Evolutionary conservation across 2,888 invertebrate genomes (phyloP).

Genomic region (Caenorhabditis macrosperma): DNA sequence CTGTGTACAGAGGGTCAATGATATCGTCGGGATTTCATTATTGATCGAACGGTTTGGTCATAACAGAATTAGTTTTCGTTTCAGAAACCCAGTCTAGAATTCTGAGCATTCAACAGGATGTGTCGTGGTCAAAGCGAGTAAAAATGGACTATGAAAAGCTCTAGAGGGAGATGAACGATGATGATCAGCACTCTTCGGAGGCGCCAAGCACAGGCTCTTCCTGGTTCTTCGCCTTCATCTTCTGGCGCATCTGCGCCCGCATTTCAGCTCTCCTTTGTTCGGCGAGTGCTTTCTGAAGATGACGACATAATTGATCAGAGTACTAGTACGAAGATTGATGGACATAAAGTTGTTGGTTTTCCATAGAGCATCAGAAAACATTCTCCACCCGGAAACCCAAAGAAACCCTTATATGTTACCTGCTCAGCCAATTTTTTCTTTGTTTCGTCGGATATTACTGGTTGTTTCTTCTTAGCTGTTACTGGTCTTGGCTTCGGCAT

Average conservation of each 20-base stretch:
- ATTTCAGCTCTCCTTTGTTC: slow-evolving; percentile 53
- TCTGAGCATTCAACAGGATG: slow-evolving; percentile 38
- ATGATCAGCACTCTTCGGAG: slow-evolving; percentile 26
- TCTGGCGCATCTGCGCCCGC: slow-evolving; percentile 56
- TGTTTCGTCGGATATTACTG: slow-evolving; percentile 47
- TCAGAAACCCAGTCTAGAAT: background rate
- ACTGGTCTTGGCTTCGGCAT: slow-evolving; percentile 11
- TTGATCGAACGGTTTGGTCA: slow-evolving; percentile 11
- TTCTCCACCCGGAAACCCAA: too few species aligned
- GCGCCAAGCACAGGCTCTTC: slow-evolving; percentile 27
- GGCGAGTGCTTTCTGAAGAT: slow-evolving; percentile 53
- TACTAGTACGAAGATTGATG: background rate
- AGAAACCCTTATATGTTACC: too few species aligned
- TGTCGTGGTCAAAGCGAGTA: slow-evolving; percentile 21
- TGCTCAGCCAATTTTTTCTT: slow-evolving; percentile 56
- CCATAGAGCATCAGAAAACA: too few species aligned
- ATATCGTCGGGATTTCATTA: slow-evolving; percentile 37
- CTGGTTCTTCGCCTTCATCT: slow-evolving; percentile 35
- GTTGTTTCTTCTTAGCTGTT: slow-evolving; percentile 30
- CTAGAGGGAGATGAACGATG: slow-evolving; percentile 5
- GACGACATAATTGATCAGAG: background rate
- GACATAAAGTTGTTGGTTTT: too few species aligned
- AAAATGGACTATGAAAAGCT: slow-evolving; percentile 6
- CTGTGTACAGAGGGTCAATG: slow-evolving; percentile 38
- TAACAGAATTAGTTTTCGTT: background rate